A percentile compares a stretch with the other conserved stretches of the same genome.
These are phyloP conservation scores for Cebidichthys violaceus DNA, from an alignment of 2,113 vertebrate species.

Conservation along the genomic window DNA sequence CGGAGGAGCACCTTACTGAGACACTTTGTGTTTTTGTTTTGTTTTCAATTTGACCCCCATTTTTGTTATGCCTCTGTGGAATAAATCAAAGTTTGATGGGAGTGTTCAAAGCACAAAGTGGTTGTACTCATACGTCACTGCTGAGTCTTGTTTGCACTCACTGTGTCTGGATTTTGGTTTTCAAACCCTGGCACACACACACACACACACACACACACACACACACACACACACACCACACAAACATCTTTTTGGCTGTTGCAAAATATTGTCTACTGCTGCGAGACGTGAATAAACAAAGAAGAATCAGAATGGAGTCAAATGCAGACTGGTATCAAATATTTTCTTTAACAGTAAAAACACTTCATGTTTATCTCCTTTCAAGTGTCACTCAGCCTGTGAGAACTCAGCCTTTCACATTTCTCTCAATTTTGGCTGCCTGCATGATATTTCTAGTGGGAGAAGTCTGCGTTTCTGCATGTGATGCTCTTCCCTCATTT, in stretches of 20 bases:
- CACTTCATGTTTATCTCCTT: conserved; percentile 6
- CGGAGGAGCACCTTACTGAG: too few relatives aligned
- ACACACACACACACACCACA: not conserved
- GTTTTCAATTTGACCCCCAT: not conserved
- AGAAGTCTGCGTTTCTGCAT: not conserved
- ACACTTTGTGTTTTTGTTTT: not conserved
- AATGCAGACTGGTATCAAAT: not conserved
- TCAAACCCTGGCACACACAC: not conserved
- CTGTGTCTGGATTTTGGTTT: not conserved
- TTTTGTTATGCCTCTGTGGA: not conserved
- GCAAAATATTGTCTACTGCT: not conserved
- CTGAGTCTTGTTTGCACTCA: not conserved
- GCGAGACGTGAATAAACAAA: not conserved
- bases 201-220: not conserved
- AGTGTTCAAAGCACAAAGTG: too few relatives aligned
- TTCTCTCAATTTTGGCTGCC: not conserved
- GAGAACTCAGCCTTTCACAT: not conserved
- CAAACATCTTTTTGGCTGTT: not conserved
- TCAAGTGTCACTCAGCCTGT: not conserved
- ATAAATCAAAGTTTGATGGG: not conserved
- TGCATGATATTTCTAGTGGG: not conserved
- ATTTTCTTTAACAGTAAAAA: not conserved
- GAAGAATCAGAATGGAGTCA: not conserved
- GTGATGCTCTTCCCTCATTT: not conserved
- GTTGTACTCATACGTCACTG: too few relatives aligned